A percentile compares a stretch with the other conserved stretches of the same genome.
phyloP scores from a whole-genome alignment of 2,888 invertebrate species.

The Megastigmus dorsalis region DNA sequence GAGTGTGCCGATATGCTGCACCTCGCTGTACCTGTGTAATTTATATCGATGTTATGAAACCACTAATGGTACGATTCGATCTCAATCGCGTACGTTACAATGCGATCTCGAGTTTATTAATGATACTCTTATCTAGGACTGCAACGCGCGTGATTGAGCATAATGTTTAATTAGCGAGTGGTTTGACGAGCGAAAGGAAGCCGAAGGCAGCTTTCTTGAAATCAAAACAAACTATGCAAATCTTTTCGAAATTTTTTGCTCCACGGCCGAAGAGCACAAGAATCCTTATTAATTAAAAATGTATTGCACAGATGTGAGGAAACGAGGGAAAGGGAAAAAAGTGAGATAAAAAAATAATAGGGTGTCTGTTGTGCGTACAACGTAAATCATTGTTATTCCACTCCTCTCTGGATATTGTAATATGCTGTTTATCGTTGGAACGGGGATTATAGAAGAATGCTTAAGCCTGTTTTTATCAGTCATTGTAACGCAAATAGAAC shows the following conservation, averaged over 20 bases:
- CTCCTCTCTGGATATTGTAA: slow-evolving; percentile 57
- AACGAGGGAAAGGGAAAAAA: slow-evolving; percentile 52
- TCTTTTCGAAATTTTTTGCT: slow-evolving; percentile 55
- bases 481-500: slow-evolving; percentile 50
- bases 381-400: slow-evolving; percentile 56
- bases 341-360: slow-evolving; percentile 33
- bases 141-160: slow-evolving; percentile 55
- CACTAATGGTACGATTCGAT: slow-evolving; percentile 53
- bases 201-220: slow-evolving; percentile 50
- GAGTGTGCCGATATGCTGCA: slow-evolving; percentile 51
- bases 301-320: slow-evolving; percentile 56
- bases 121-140: slow-evolving; percentile 51
- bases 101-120: slow-evolving; percentile 51
- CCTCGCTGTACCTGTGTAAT: slow-evolving; percentile 57
- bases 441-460: slow-evolving; percentile 55
- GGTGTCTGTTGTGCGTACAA: slow-evolving; percentile 55
- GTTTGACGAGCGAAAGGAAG: slow-evolving; percentile 51
- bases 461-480: slow-evolving; percentile 52
- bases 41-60: slow-evolving; percentile 54
- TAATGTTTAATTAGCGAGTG: slow-evolving; percentile 54
- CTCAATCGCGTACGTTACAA: slow-evolving; percentile 55
- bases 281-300: slow-evolving; percentile 48
- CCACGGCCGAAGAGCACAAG: slow-evolving; percentile 49
- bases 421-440: slow-evolving; percentile 57
- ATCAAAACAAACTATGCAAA: slow-evolving; percentile 50